Evolutionary conservation across 2,888 invertebrate species (phyloP).

Genomic region (Dasypogon diadema): DNA sequence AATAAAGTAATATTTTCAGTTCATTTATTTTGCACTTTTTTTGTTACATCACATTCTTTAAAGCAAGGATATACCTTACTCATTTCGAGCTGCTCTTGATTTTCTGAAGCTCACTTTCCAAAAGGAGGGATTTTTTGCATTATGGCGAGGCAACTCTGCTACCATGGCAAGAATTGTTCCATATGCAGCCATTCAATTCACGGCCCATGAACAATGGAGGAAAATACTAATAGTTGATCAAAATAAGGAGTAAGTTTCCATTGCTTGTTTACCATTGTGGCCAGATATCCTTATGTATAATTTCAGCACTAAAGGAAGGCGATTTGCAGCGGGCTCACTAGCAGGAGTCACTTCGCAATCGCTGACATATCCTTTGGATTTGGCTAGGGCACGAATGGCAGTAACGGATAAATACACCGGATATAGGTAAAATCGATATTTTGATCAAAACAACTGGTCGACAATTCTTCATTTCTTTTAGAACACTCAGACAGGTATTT

Average conservation of each 20-base stretch:
- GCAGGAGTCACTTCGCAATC: conserved; percentile 97
- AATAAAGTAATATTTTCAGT: conserved; percentile 72
- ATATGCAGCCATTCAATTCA: conserved; percentile 97
- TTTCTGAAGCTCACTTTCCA: conserved; percentile 79
- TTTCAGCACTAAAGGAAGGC: conserved; percentile 64
- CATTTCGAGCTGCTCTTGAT: conserved; percentile 76
- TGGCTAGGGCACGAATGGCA: conserved; percentile 97
- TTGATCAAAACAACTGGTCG: neutral
- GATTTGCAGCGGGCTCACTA: conserved; percentile 89
- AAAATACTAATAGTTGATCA: conserved; percentile 80
- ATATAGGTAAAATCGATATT: conserved; percentile 71
- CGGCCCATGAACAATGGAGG: conserved; percentile 98
- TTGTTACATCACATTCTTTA: neutral
- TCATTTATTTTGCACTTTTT: neutral
- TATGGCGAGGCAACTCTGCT: conserved; percentile 99
- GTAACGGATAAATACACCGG: conserved; percentile 83
- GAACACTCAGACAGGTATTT: conserved; percentile 73
- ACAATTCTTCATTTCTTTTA: conserved; percentile 45
- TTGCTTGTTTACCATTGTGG: too few relatives aligned
- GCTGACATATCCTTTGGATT: conserved; percentile 94
- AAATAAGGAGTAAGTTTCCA: conserved; percentile 68
- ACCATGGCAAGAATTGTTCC: conserved; percentile 98
- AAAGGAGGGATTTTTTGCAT: conserved; percentile 82
- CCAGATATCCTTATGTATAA: neutral
- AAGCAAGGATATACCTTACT: conserved; percentile 77